Percentiles rank a stretch among this genome's conserved stretches.
These are phyloP conservation scores for Philereme transversata DNA, from an alignment of 2,888 invertebrate species.

Conservation along the genomic window DNA sequence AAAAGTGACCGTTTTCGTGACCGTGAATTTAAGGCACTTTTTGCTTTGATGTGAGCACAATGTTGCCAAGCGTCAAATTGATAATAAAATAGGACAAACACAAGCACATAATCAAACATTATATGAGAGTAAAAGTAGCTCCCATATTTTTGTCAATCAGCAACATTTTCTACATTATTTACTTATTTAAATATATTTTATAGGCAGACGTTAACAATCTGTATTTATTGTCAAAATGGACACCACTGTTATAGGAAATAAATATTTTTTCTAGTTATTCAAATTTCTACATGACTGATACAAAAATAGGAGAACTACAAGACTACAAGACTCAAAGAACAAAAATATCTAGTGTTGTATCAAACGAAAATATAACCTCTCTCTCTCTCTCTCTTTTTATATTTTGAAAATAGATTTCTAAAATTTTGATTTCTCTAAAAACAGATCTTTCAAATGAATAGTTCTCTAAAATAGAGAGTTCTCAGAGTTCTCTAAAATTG, in stretches of 20 bases:
- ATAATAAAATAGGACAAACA: slow-evolving; percentile 81
- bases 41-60: slow-evolving; percentile 81
- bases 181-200: no score
- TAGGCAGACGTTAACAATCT: no score
- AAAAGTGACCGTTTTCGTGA: slow-evolving; percentile 63
- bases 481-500: no score
- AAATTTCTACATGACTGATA: not conserved
- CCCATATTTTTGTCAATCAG: slow-evolving; percentile 37
- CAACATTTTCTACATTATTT: no score
- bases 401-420: no score
- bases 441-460: no score
- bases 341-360: slow-evolving; percentile 29
- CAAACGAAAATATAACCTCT: slow-evolving; percentile 4
- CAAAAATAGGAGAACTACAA: slow-evolving; percentile 31
- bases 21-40: slow-evolving; percentile 54
- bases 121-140: slow-evolving; percentile 35
- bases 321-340: slow-evolving; percentile 28
- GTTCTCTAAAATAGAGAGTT: no score
- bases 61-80: slow-evolving; percentile 84
- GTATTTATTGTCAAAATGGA: no score
- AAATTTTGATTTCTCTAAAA: no score
- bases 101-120: slow-evolving; percentile 64
- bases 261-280: no score
- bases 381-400: no score
- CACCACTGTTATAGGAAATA: no score